phyloP scores from a whole-genome alignment of 2,113 vertebrate species.

The Pygoscelis adeliae region DNA sequence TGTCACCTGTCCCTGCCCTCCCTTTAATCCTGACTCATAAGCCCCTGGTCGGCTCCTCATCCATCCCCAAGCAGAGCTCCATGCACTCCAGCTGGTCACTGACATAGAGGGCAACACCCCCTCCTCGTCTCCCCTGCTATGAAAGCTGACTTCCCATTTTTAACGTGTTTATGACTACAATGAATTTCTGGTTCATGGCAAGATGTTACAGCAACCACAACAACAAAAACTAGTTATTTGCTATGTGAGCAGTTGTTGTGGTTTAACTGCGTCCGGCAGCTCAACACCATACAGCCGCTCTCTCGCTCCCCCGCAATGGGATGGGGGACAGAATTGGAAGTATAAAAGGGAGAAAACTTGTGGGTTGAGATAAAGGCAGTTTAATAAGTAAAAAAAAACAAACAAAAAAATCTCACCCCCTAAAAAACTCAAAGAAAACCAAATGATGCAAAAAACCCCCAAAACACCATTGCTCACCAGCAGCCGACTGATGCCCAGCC shows the following conservation, averaged over 20 bases:
- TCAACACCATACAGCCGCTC: not conserved
- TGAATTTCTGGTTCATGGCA: not conserved
- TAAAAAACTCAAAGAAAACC: not conserved
- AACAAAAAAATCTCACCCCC: not conserved
- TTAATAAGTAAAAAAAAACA: not conserved
- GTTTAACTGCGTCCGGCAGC: not conserved
- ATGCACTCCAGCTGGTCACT: no score
- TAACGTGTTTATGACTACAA: not conserved
- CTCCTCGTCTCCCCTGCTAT: no score
- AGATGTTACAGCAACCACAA: accelerated
- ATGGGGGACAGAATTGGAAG: not conserved
- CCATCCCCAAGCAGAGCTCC: no score
- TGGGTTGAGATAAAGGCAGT: not conserved
- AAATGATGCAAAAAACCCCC: not conserved
- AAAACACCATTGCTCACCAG: not conserved
- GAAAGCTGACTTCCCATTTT: not conserved
- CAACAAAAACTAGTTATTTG: not conserved
- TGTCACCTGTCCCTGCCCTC: no score
- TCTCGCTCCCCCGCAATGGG: not conserved
- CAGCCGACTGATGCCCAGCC: not conserved
- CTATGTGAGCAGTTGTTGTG: not conserved
- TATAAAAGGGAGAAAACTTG: not conserved
- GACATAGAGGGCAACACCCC: no score
- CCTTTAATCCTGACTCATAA: no score
- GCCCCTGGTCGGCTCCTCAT: no score